A percentile compares a stretch with the other conserved stretches of the same genome.
Conservation (phyloP, 2,113 vertebrate species). For the Indri indri region DNA sequence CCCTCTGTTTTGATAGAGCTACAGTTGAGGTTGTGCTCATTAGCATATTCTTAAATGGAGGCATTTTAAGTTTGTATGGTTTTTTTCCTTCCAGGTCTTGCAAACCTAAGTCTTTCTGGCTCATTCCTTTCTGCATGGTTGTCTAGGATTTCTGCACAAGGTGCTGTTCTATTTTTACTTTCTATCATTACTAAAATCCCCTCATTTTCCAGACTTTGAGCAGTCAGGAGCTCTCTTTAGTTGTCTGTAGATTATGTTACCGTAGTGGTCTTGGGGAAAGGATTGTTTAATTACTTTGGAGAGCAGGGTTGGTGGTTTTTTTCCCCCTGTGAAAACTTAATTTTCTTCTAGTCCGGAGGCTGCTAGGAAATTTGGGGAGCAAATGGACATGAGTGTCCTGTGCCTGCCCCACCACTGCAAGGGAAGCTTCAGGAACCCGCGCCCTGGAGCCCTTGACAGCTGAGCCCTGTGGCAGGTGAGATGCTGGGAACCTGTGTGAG, state of each 20-base stretch:
- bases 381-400: background rate
- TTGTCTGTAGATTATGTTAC: background rate
- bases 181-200: background rate
- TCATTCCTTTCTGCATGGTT: background rate
- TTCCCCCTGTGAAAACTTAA: constrained; percentile 46
- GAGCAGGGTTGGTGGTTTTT: background rate
- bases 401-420: background rate
- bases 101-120: constrained; percentile 9
- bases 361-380: constrained; percentile 39
- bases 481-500: background rate
- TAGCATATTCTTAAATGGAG: background rate
- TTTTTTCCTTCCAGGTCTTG: background rate
- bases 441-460: background rate
- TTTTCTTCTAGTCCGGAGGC: constrained; percentile 37
- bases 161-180: background rate
- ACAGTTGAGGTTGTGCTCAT: background rate
- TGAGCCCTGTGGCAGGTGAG: constrained; percentile 50
- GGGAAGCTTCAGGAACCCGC: constrained; percentile 69
- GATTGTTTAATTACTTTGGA: background rate
- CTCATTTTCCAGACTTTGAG: constrained; percentile 36
- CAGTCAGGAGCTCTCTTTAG: background rate
- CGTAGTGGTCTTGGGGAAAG: constrained; percentile 60
- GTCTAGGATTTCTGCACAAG: constrained; percentile 20
- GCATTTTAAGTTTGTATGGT: background rate
- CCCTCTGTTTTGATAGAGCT: background rate